Evolutionary conservation across 2,113 vertebrate species (phyloP).

Genomic region (Clupea harengus): DNA sequence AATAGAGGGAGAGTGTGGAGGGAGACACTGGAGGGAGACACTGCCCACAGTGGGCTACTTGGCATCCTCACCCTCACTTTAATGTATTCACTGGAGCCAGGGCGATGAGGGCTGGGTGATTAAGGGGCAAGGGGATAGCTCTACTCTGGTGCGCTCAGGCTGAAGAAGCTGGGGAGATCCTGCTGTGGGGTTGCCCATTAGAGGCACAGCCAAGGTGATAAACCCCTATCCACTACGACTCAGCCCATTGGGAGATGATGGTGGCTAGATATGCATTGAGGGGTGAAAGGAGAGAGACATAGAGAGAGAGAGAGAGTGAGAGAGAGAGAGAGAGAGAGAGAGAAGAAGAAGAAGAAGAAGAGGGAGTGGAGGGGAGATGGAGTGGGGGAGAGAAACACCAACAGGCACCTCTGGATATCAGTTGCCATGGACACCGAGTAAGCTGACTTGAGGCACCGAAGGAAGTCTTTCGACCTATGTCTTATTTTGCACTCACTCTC

Average conservation of each 20-base stretch:
- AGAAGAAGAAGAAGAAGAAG: neutral
- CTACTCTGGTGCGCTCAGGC: neutral
- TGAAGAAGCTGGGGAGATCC: neutral
- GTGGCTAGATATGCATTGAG: slow-evolving; percentile 52
- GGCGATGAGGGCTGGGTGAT: neutral
- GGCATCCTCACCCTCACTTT: slow-evolving; percentile 7
- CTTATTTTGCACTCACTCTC: slow-evolving; percentile 36
- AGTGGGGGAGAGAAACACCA: slow-evolving; percentile 52
- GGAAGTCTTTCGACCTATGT: slow-evolving; percentile 39
- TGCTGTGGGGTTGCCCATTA: slow-evolving; percentile 2
- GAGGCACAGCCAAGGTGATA: neutral
- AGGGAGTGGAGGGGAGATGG: neutral
- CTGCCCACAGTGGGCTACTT: neutral
- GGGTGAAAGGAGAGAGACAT: neutral
- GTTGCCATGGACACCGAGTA: slow-evolving; percentile 81
- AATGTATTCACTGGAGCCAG: neutral
- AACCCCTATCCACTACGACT: neutral
- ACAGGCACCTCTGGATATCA: slow-evolving; percentile 69
- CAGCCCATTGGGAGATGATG: slow-evolving; percentile 47
- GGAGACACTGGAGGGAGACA: neutral
- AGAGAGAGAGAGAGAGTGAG: neutral
- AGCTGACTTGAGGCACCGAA: slow-evolving; percentile 50
- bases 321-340: neutral
- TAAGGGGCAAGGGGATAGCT: neutral
- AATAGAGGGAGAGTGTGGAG: neutral